A percentile compares a stretch with the other conserved stretches of the same genome.
Conservation (phyloP, 2,888 invertebrate genomes). For the Ametastegia equiseti region DNA sequence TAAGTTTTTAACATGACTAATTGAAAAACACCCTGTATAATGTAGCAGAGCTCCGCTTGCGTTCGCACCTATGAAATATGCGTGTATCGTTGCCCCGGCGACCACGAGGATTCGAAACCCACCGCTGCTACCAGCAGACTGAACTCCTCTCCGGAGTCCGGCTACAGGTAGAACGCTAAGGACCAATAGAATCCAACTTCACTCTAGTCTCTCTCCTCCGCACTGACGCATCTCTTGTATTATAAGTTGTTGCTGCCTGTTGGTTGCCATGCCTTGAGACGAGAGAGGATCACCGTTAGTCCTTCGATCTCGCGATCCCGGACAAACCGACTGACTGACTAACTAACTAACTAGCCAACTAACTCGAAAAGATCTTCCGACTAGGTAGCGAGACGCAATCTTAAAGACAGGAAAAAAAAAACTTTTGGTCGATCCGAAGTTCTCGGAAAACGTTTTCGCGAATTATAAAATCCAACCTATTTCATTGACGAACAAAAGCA, state of each 20-base stretch:
- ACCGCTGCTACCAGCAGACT: background rate
- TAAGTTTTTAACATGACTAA: too few relatives aligned
- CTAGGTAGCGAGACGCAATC: too few relatives aligned
- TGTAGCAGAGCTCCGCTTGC: too few relatives aligned
- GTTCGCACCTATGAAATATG: too few relatives aligned
- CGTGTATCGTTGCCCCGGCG: background rate
- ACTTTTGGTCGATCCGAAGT: background rate
- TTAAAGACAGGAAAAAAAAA: background rate
- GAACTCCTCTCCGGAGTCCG: background rate
- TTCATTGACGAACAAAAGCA: too few relatives aligned
- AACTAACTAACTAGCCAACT: too few relatives aligned
- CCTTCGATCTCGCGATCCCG: conserved; percentile 9
- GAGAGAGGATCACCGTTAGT: conserved; percentile 38
- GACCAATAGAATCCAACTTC: conserved; percentile 32
- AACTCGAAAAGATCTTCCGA: background rate
- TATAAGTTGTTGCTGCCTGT: background rate
- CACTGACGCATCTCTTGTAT: conserved; percentile 20
- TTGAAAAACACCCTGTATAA: too few relatives aligned
- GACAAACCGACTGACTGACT: too few relatives aligned
- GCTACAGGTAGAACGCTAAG: conserved; percentile 16
- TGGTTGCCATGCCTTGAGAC: conserved; percentile 27
- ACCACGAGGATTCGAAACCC: background rate
- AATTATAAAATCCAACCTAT: too few relatives aligned
- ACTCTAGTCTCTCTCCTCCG: background rate
- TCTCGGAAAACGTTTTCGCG: too few relatives aligned